Evolutionary conservation across 2,113 vertebrate species (phyloP), one percentile per base, ranked within the genome.

Genomic region (Scomber japonicus): DNA sequence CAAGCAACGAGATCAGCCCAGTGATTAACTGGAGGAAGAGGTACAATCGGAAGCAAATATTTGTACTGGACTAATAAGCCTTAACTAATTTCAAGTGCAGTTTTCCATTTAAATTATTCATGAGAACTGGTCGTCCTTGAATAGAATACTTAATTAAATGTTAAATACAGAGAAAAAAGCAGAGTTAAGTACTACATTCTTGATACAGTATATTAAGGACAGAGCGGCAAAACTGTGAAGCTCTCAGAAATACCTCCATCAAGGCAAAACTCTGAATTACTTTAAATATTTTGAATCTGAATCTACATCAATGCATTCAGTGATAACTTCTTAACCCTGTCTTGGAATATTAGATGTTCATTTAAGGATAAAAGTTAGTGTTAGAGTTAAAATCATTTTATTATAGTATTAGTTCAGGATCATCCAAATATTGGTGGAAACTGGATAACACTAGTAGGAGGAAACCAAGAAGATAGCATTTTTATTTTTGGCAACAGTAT

Each of bases 81-180:
- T 78, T 30, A 69, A 71, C 65, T 66, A 74, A 72, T 44, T 84
- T 46, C 51, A 71, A 80, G 59, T 61, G 56, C 2, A 59, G 30
- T 81, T 78, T 84, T 78, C 54, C 51, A 0, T 35, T 69, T 84
- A 24, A 75, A 84, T 81, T 72, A 78, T 90, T 73, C 66, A 84
- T 59, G 59, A 69, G 44, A 48, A 50, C 44, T 4, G 31, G 7
- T 40, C 27, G 21, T 60, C 57, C 48, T 13, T 24, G 19, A 78
- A 72, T 4, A 24, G 6, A 85, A 50, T 21, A 0, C 6, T 76
- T 64, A 63, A 1, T 44, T 9, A 0, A 11, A 3, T 35, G 48
- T 62, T 56, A 66, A 70, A 61, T 57, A 51, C 64, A 45, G 8
- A 62, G 66, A 40, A 40, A 48, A 40, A 40, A 40, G 35, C 35